Evolutionary conservation across 1,140 invertebrate genomes (phyloP).

Genomic region (Nasonia giraulti): DNA sequence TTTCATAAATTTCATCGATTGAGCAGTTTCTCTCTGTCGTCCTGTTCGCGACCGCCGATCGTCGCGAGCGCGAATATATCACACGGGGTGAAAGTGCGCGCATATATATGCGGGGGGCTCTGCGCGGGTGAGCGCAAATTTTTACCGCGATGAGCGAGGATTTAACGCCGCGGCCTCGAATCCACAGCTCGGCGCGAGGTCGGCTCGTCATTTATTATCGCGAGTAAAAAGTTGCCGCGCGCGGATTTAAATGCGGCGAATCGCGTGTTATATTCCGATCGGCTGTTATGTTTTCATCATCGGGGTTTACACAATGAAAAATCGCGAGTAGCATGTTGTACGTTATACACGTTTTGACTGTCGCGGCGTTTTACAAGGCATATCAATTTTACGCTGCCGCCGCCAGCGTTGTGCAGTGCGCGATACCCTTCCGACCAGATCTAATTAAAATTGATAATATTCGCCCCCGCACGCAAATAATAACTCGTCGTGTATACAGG

Average conservation of each 20-base stretch:
- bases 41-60: neutral
- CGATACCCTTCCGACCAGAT: neutral
- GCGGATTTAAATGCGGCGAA: neutral
- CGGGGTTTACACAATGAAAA: neutral
- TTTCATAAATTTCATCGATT: slow-evolving; percentile 34
- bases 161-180: too few species aligned
- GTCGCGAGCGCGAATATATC: neutral
- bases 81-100: neutral
- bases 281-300: neutral
- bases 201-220: neutral
- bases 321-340: neutral
- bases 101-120: neutral
- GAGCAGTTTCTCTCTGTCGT: slow-evolving; percentile 13
- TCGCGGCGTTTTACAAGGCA: too few species aligned
- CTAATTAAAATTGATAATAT: neutral
- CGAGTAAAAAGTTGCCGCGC: neutral
- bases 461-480: neutral
- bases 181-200: too few species aligned
- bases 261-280: neutral
- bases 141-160: neutral
- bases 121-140: neutral
- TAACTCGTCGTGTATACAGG: neutral
- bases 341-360: too few species aligned
- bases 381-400: too few species aligned
- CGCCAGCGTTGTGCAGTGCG: too few species aligned